phyloP scores from a whole-genome alignment of 2,113 vertebrate species.

The Callionymus lyra region DNA sequence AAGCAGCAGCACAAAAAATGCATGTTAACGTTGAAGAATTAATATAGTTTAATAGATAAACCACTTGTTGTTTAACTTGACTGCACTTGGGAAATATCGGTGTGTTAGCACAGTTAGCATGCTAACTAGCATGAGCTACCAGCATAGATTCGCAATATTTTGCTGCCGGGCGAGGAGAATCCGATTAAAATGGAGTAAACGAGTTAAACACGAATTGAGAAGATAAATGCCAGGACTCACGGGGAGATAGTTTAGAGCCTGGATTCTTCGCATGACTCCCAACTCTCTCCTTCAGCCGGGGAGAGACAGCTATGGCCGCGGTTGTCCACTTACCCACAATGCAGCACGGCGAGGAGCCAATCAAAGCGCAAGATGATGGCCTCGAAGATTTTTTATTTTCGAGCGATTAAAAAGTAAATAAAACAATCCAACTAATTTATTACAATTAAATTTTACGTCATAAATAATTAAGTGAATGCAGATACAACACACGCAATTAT shows the following conservation, averaged over 20 bases:
- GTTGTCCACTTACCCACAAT: slow-evolving; percentile 43
- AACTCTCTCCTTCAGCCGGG: slow-evolving; percentile 47
- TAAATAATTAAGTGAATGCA: too few relatives aligned
- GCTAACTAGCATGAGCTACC: slow-evolving; percentile 18
- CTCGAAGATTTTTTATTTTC: too few relatives aligned
- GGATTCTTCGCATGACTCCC: slow-evolving; percentile 58
- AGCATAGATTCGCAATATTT: slow-evolving; percentile 4
- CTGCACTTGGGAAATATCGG: too few relatives aligned
- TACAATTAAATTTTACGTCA: too few relatives aligned
- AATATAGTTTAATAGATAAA: too few relatives aligned
- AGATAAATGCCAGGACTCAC: slow-evolving; percentile 42
- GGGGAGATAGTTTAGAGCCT: slow-evolving; percentile 43
- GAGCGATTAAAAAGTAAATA: background rate
- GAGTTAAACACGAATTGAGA: background rate
- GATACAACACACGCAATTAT: too few relatives aligned
- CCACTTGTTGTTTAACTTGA: too few relatives aligned
- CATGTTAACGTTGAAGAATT: too few relatives aligned
- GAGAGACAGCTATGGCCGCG: slow-evolving; percentile 24
- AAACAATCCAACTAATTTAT: too few relatives aligned
- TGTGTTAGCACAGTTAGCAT: background rate
- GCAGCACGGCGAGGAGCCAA: slow-evolving; percentile 12
- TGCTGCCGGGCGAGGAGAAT: too few relatives aligned
- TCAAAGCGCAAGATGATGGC: background rate
- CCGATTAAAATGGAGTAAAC: background rate
- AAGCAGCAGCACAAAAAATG: too few relatives aligned